These are phyloP conservation scores for Theristicus caerulescens DNA, from an alignment of 2,113 vertebrate genomes.

Conservation along the genomic window DNA sequence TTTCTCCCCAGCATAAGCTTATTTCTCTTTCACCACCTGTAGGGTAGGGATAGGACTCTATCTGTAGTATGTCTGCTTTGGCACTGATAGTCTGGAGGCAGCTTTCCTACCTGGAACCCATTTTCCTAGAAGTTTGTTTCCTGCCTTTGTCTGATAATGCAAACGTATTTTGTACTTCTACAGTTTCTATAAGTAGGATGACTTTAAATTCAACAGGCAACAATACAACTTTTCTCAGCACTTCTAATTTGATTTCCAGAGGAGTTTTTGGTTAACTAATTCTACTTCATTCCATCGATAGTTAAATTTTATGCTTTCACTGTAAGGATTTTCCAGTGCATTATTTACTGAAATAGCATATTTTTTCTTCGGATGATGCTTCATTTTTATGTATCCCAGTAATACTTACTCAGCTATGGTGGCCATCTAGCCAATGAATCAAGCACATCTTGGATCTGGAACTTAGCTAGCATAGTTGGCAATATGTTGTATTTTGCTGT, in stretches of 20 bases:
- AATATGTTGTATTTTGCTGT: not conserved
- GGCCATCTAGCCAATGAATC: not conserved
- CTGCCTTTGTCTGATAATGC: not conserved
- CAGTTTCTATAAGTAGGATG: not conserved
- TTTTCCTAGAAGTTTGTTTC: slow-evolving; percentile 1
- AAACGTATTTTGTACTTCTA: not conserved
- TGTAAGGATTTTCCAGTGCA: not conserved
- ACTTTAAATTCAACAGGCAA: not conserved
- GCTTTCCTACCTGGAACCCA: not conserved
- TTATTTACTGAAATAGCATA: not conserved
- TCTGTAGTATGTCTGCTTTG: not conserved
- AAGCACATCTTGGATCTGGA: not conserved
- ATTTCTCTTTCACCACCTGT: not conserved
- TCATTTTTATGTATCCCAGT: not conserved
- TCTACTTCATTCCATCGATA: not conserved
- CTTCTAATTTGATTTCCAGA: not conserved
- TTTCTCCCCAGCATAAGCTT: not conserved
- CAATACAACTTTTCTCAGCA: not conserved
- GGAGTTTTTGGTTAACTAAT: not conserved
- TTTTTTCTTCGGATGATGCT: not conserved
- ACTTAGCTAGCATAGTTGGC: not conserved
- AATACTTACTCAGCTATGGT: not conserved
- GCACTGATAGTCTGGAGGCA: not conserved
- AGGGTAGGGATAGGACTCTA: not conserved
- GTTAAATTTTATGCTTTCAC: not conserved